phyloP scores from a whole-genome alignment of 2,888 invertebrate genomes.

The Campoplex nolae region DNA sequence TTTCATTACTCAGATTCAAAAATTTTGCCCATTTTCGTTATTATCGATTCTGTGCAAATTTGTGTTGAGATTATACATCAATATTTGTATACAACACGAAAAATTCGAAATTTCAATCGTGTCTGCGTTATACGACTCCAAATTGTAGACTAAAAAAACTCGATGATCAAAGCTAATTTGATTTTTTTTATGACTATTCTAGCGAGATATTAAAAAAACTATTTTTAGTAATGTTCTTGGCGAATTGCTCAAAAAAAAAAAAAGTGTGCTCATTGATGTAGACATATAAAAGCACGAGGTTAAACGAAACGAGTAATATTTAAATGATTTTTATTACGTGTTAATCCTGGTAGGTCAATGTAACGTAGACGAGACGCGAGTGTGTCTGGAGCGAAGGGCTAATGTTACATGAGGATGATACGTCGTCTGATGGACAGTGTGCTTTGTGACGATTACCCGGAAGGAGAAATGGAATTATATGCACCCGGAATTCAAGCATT shows the following conservation, averaged over 20 bases:
- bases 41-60: background rate
- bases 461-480: conserved; percentile 60
- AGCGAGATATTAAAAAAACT: background rate
- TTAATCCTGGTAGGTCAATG: conserved; percentile 38
- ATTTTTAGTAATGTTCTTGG: background rate
- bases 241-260: background rate
- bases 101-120: background rate
- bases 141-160: too few relatives aligned
- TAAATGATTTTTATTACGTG: conserved; percentile 50
- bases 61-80: background rate
- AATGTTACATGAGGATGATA: conserved; percentile 37
- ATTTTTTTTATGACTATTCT: too few relatives aligned
- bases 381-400: conserved; percentile 27
- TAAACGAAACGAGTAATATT: conserved; percentile 20
- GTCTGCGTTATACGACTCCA: too few relatives aligned
- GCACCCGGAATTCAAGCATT: conserved; percentile 59
- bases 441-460: conserved; percentile 60
- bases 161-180: too few relatives aligned
- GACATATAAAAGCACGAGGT: conserved; percentile 7
- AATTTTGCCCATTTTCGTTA: background rate
- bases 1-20: background rate
- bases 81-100: background rate
- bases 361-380: conserved; percentile 20
- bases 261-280: background rate
- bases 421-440: background rate